Conservation (phyloP, 2,797 vertebrate species). For the Sarcoramphus papa region DNA sequence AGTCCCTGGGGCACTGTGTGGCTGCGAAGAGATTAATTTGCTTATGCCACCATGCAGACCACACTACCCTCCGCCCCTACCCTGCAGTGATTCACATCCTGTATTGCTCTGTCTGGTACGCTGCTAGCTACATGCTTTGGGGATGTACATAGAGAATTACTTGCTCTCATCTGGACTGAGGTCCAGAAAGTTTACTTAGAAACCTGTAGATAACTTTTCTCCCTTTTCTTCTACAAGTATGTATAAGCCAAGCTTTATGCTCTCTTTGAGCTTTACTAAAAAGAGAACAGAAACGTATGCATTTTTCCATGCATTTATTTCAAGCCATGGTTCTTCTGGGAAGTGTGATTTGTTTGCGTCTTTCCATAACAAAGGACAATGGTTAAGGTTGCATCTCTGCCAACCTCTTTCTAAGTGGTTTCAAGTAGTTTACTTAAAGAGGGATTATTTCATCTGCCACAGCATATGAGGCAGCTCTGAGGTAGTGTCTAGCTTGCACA, state of each 20-base stretch:
- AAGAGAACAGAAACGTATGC: background rate
- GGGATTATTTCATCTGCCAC: background rate
- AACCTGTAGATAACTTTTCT: background rate
- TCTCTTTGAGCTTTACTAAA: background rate
- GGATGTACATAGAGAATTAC: background rate
- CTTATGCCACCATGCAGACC: background rate
- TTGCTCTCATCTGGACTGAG: background rate
- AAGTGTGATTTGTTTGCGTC: background rate
- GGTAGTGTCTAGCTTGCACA: background rate
- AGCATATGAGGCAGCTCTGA: background rate
- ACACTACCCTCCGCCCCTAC: background rate
- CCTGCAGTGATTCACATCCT: background rate
- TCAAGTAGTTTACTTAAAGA: background rate
- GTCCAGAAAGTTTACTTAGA: background rate
- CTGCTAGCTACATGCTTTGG: background rate
- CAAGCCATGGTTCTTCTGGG: background rate
- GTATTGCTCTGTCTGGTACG: rapidly evolving
- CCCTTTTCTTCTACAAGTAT: background rate
- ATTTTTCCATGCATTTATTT: background rate
- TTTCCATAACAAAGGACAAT: background rate
- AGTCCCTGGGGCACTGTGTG: background rate
- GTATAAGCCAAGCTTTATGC: background rate
- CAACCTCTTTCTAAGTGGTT: background rate
- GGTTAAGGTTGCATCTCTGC: background rate
- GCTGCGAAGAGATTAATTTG: background rate